Percentiles rank a stretch among this genome's conserved stretches.
These are phyloP conservation scores for Temnothorax longispinosus DNA, from an alignment of 1,140 invertebrate species.

Conservation along the genomic window DNA sequence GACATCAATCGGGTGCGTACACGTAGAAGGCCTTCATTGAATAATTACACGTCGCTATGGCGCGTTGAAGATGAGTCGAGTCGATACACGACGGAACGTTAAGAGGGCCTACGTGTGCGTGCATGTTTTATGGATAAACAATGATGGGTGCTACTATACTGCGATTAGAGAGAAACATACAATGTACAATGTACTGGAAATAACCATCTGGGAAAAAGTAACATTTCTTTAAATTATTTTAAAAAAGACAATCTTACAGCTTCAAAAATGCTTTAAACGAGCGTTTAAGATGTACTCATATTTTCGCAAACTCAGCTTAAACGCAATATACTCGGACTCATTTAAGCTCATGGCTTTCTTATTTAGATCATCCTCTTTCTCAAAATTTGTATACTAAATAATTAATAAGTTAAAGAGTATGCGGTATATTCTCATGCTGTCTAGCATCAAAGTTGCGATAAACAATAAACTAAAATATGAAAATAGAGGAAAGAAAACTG, in stretches of 20 bases:
- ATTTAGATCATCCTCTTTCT: neutral
- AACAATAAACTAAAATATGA: neutral
- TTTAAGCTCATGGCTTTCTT: neutral
- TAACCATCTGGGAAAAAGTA: neutral
- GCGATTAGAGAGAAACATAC: constrained; percentile 4
- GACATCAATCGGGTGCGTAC: constrained; percentile 81
- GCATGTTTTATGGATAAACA: constrained; percentile 64
- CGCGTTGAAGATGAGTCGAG: constrained; percentile 77
- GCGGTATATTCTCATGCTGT: neutral
- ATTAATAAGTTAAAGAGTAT: neutral
- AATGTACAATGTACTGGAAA: neutral
- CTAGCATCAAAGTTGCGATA: neutral
- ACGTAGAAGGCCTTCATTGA: constrained; percentile 79
- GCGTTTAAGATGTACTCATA: neutral
- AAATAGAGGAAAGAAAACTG: constrained; percentile 24
- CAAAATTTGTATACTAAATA: neutral
- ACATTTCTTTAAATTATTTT: neutral
- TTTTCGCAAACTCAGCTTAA: neutral
- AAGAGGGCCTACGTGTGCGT: constrained; percentile 43
- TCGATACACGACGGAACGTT: constrained; percentile 78
- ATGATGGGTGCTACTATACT: constrained; percentile 4
- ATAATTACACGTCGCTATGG: constrained; percentile 81
- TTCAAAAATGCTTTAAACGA: neutral
- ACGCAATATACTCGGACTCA: neutral
- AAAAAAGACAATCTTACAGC: neutral